Percentiles rank a stretch among this genome's conserved stretches.
These are phyloP conservation scores for Nibea coibor DNA, from an alignment of 2,113 vertebrate genomes.

Conservation along the genomic window DNA sequence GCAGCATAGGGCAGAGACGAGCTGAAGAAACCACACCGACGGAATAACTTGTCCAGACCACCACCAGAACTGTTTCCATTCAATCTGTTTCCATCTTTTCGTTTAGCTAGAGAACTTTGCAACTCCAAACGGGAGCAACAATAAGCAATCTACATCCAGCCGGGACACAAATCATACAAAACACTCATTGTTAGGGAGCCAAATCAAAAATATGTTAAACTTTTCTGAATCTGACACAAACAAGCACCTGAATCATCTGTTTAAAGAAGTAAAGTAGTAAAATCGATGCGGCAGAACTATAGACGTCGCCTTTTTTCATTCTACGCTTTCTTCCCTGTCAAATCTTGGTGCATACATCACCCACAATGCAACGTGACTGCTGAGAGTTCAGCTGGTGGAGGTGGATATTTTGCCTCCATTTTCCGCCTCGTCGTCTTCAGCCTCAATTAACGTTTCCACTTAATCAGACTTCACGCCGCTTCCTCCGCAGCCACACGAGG, in stretches of 20 bases:
- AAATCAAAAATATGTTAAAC: not conserved
- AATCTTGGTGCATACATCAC: not conserved
- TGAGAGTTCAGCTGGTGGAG: not conserved
- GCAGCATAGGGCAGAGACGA: not conserved
- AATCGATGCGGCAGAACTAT: not conserved
- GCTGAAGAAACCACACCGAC: not conserved
- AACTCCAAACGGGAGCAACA: not conserved
- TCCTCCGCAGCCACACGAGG: not conserved
- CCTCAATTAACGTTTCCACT: not conserved
- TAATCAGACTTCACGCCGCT: not conserved
- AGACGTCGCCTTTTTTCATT: too few species aligned
- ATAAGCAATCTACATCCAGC: not conserved
- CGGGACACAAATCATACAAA: not conserved
- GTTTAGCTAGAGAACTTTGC: not conserved
- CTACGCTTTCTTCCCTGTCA: not conserved
- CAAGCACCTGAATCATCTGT: too few species aligned
- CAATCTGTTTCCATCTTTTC: slow-evolving; percentile 8
- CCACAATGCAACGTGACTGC: not conserved
- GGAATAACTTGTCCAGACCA: not conserved
- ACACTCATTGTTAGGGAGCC: not conserved
- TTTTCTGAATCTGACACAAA: not conserved
- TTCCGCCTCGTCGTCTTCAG: not conserved
- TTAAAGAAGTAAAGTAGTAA: not conserved
- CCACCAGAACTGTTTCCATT: not conserved
- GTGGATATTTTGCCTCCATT: not conserved